Conservation (phyloP, 2,113 vertebrate species). For the Pimephales promelas region DNA sequence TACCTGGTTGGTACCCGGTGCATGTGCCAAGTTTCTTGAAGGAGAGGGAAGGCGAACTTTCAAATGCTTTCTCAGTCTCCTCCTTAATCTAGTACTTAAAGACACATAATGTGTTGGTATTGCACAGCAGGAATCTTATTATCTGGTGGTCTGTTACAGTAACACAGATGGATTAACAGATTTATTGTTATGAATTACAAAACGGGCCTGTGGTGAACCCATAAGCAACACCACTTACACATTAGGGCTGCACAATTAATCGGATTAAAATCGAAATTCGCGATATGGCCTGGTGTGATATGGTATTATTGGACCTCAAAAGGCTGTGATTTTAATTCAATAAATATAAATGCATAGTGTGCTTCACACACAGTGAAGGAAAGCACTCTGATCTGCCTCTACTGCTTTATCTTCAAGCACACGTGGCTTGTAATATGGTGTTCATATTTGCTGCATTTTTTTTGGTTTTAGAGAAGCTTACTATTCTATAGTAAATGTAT, state of each 20-base stretch:
- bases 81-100: not conserved
- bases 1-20: constrained; percentile 54
- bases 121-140: constrained; percentile 27
- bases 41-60: not conserved
- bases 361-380: not conserved
- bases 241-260: constrained; percentile 13
- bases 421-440: not conserved
- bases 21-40: constrained; percentile 42
- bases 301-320: constrained; percentile 15
- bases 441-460: not conserved
- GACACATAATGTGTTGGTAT: not conserved
- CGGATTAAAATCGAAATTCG: constrained; percentile 9
- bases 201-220: not conserved
- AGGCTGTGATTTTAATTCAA: constrained; percentile 19
- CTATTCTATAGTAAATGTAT: too few relatives aligned
- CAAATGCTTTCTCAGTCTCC: not conserved
- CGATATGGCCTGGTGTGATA: constrained; percentile 16
- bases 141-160: constrained; percentile 8
- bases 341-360: constrained; percentile 14
- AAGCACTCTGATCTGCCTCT: not conserved
- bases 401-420: not conserved
- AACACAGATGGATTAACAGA: constrained; percentile 27
- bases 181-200: constrained; percentile 12
- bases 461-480: not conserved
- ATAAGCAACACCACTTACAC: not conserved